These are phyloP conservation scores for Andrena bicolor DNA, from an alignment of 2,888 invertebrate genomes.

Conservation along the genomic window DNA sequence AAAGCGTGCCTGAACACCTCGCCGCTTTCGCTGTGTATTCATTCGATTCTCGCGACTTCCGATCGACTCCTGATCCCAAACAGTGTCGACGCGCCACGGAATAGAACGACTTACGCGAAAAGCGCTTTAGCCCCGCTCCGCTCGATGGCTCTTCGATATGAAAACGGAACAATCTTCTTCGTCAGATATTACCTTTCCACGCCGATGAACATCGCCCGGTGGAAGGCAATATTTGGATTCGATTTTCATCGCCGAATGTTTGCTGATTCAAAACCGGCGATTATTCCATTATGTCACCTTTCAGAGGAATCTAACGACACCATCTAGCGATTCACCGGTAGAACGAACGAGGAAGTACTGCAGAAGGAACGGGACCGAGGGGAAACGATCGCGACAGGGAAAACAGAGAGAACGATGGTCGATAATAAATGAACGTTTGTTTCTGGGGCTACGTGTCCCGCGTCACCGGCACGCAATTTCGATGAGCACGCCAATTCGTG, in stretches of 20 bases:
- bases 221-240: constrained; percentile 20
- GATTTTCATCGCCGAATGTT: background rate
- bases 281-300: background rate
- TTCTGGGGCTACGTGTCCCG: constrained; percentile 52
- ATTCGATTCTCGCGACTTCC: constrained; percentile 23
- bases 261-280: background rate
- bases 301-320: background rate
- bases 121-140: constrained; percentile 18
- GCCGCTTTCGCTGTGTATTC: constrained; percentile 22
- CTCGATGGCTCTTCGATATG: constrained; percentile 9
- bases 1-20: constrained; percentile 40
- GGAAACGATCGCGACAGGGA: constrained; percentile 6
- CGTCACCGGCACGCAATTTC: constrained; percentile 64
- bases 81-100: constrained; percentile 9
- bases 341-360: background rate
- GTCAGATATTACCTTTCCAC: constrained; percentile 15
- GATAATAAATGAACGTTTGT: constrained; percentile 68
- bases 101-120: constrained; percentile 17
- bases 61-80: constrained; percentile 16
- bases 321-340: too few species aligned
- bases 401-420: constrained; percentile 26
- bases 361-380: background rate
- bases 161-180: constrained; percentile 34
- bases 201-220: constrained; percentile 17
- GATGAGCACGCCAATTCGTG: constrained; percentile 67